Evolutionary conservation across 2,797 vertebrate species (phyloP), one percentile per base, ranked within the genome.

Genomic region (Helicolenus hilgendorfi): DNA sequence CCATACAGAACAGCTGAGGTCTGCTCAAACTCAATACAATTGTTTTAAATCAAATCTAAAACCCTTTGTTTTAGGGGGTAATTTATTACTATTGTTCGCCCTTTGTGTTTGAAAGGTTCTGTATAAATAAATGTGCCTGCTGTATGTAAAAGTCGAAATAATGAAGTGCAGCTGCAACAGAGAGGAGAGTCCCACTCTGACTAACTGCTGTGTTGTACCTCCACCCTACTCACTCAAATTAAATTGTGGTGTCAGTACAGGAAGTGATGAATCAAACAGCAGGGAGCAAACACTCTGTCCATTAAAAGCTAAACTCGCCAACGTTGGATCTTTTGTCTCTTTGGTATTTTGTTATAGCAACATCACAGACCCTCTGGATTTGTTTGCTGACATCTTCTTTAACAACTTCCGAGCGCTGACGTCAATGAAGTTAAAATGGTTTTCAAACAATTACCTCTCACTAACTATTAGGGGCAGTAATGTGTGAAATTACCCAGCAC

Each of bases 401-500:
- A 81, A 82, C 72, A 31, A 64, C 76, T 53, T 86, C 59, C 3
- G n/a, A 53, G 31, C 7, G 18, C 78, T 88, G 91, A 95, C 85
- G 77, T 92, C 83, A 87, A 36, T 81, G 63, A 80, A 81, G 79
- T 80, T 65, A 4, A 88, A 92, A 85, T 63, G 88, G 55, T 82
- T 89, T 79, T 84, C 76, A 75, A 88, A 89, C 87, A 85, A 92
- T 92, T 89, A 92, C 72, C 86, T 78, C 91, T 86, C 59, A 3
- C 67, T 76, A 77, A 83, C 91, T 68, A 88, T 93, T 81, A 84
- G 77, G 84, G 72, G 85, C 85, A 92, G 36, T 89, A 81, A 65
- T 62, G 94, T 93, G 92, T 94, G 92, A 95, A 95, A 94, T 95
- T 90, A 88, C 79, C 41, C 81, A 22, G 71, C 82, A 24, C 41